Evolutionary conservation across 64 coral and sea anemone genomes (phyloP).

Genomic region (Trachythela sp.): DNA sequence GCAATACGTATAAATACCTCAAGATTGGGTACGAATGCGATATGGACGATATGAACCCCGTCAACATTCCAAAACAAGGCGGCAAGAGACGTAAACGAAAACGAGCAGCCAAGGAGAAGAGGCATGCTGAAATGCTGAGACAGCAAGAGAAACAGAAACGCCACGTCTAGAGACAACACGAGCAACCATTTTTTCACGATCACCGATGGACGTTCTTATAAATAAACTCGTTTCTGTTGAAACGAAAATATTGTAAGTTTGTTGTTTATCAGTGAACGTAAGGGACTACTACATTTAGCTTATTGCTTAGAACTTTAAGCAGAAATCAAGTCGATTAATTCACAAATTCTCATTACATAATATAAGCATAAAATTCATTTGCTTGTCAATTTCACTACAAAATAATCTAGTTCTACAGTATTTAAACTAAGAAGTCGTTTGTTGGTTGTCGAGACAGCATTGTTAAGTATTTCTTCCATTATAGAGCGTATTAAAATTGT

Average conservation of each 20-base stretch:
- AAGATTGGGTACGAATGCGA: conserved; percentile 79
- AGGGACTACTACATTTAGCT: too few species aligned
- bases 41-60: conserved; percentile 78
- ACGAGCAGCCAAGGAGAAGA: conserved; percentile 65
- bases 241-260: not conserved
- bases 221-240: not conserved
- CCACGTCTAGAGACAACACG: conserved; percentile 36
- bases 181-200: not conserved
- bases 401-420: too few species aligned
- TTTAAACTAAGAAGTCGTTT: too few species aligned
- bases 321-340: too few species aligned
- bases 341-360: too few species aligned
- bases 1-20: conserved; percentile 72
- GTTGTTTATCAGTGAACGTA: not conserved
- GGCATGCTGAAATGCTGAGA: conserved; percentile 28
- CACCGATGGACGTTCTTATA: not conserved
- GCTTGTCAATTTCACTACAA: too few species aligned
- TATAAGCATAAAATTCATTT: too few species aligned
- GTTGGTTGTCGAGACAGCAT: too few species aligned
- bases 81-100: conserved; percentile 93
- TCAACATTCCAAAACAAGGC: conserved; percentile 81
- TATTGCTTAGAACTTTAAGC: too few species aligned
- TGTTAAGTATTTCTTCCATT: too few species aligned
- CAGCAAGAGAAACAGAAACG: conserved; percentile 67
- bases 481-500: too few species aligned